Evolutionary conservation across 2,797 vertebrate species (phyloP).

Genomic region (Rhynchonycteris naso): DNA sequence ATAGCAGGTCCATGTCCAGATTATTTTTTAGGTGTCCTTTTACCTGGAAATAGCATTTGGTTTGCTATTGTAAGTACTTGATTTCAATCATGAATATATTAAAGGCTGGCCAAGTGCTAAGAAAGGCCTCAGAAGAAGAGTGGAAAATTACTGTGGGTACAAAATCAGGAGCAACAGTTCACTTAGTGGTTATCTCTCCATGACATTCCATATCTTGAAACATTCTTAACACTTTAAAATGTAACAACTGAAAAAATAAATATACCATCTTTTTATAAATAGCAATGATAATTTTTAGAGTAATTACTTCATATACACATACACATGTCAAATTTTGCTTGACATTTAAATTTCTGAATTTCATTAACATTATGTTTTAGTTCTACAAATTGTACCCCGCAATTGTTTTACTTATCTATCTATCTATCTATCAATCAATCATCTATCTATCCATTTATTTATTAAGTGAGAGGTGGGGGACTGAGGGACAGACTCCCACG

Average conservation of each 20-base stretch:
- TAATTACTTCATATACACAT: neutral
- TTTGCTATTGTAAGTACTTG: neutral
- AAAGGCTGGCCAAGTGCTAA: slow-evolving; percentile 54
- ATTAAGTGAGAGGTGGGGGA: too few species aligned
- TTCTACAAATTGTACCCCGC: neutral
- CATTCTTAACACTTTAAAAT: neutral
- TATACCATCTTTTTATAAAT: neutral
- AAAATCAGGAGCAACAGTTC: slow-evolving; percentile 70
- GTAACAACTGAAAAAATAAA: neutral
- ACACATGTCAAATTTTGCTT: neutral
- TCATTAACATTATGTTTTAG: neutral
- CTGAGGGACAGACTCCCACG: too few species aligned
- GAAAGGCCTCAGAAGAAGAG: slow-evolving; percentile 57
- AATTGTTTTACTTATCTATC: neutral
- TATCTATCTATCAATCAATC: too few species aligned
- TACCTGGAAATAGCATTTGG: neutral
- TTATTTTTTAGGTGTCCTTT: neutral
- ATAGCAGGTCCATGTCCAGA: neutral
- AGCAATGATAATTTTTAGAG: neutral
- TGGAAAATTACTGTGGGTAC: slow-evolving; percentile 30
- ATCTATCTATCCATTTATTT: too few species aligned
- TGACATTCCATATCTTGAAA: slow-evolving; percentile 66
- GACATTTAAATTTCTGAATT: slow-evolving; percentile 3
- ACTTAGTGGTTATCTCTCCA: slow-evolving; percentile 51
- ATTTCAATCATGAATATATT: neutral